phyloP scores from a whole-genome alignment of 2,113 vertebrate genomes.

The Alaudala cheleensis region DNA sequence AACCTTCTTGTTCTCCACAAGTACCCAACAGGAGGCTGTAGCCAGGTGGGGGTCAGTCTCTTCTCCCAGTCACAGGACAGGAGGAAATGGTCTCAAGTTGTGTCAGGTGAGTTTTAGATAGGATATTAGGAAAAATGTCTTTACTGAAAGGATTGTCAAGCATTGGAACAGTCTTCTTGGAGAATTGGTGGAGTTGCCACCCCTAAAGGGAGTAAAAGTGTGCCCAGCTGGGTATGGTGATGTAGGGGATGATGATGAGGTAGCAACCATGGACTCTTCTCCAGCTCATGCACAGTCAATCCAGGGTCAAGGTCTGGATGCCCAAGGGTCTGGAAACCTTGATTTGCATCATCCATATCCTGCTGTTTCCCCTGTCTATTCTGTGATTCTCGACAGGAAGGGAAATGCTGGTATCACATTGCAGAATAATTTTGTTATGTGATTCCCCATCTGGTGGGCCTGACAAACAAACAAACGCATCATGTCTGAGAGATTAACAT shows the following conservation, averaged over 20 bases:
- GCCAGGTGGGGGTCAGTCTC: not conserved
- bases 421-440: not conserved
- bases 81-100: not conserved
- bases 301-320: not conserved
- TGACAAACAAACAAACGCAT: not conserved
- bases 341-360: not conserved
- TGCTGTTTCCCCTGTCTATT: not conserved
- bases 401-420: not conserved
- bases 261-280: not conserved
- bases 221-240: not conserved
- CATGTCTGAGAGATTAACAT: not conserved
- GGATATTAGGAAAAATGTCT: not conserved
- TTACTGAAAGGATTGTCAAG: not conserved
- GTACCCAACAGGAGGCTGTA: not conserved
- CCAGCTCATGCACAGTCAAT: not conserved
- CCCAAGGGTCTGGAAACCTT: not conserved
- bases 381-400: not conserved
- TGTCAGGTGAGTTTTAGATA: not conserved
- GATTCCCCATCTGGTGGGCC: not conserved
- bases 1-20: not conserved
- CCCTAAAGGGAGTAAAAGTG: rapidly evolving
- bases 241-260: not conserved
- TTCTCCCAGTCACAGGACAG: not conserved
- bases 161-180: not conserved
- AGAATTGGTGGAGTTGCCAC: not conserved